These are phyloP conservation scores for Urosaurus nigricauda DNA, from an alignment of 2,797 vertebrate genomes.

Conservation along the genomic window DNA sequence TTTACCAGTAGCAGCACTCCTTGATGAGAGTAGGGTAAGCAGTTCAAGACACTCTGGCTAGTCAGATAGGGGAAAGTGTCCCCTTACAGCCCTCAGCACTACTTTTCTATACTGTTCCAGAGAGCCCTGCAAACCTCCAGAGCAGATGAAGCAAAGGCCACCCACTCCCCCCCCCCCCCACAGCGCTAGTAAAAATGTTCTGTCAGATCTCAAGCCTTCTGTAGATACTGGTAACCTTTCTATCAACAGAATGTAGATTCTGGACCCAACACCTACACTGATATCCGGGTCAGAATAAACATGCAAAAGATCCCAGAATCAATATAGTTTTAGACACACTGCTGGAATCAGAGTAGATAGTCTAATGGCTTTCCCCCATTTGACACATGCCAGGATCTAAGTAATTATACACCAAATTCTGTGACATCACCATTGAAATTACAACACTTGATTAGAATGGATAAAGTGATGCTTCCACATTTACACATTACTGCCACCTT, in stretches of 20 bases:
- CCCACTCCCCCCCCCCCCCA: neutral
- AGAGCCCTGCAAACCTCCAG: neutral
- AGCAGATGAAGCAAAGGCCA: neutral
- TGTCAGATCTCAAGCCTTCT: neutral
- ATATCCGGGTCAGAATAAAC: neutral
- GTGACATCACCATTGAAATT: neutral
- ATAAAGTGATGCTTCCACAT: neutral
- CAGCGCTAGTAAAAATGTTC: neutral
- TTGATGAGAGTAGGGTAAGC: too few relatives aligned
- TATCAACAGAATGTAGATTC: neutral
- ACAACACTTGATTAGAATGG: neutral
- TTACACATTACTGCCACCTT: neutral
- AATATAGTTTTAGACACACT: neutral
- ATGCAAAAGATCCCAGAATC: neutral
- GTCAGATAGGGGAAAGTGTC: neutral
- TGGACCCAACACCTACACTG: neutral
- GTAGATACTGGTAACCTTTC: neutral
- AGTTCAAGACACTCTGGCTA: neutral
- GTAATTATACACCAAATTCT: neutral
- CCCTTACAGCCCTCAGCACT: neutral
- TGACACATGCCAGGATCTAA: neutral
- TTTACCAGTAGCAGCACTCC: neutral
- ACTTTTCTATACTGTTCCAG: neutral
- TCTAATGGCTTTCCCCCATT: neutral
- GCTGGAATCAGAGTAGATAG: neutral